phyloP scores from a whole-genome alignment of 2,888 invertebrate genomes.

The Netelia inedita region DNA sequence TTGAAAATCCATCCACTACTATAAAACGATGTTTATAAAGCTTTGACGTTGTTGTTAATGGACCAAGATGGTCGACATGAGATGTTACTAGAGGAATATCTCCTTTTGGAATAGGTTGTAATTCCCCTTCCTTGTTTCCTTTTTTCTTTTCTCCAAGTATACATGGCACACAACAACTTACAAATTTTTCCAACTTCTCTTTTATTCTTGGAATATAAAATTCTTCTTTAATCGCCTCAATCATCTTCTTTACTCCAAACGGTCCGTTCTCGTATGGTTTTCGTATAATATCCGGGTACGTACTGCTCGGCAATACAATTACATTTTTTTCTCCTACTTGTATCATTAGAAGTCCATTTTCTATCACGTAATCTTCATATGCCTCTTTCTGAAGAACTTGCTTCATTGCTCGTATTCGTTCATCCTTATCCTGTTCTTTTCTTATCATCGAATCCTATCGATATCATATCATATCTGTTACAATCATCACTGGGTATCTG shows the following conservation, averaged over 20 bases:
- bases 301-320: slow-evolving; percentile 38
- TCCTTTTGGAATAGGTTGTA: slow-evolving; percentile 76
- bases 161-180: slow-evolving; percentile 73
- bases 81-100: slow-evolving; percentile 75
- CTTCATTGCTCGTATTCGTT: slow-evolving; percentile 13
- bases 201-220: slow-evolving; percentile 66
- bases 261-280: slow-evolving; percentile 65
- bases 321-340: slow-evolving; percentile 27
- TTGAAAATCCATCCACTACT: slow-evolving; percentile 77
- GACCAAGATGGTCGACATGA: slow-evolving; percentile 80
- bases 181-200: slow-evolving; percentile 61
- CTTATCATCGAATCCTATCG: slow-evolving; percentile 41
- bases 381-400: slow-evolving; percentile 16
- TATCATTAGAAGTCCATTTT: slow-evolving; percentile 35
- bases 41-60: slow-evolving; percentile 76
- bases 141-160: slow-evolving; percentile 74
- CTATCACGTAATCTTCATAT: slow-evolving; percentile 38
- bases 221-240: slow-evolving; percentile 51
- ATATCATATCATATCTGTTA: slow-evolving; percentile 43
- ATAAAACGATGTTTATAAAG: slow-evolving; percentile 77
- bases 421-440: slow-evolving; percentile 61
- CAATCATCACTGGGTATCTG: slow-evolving; percentile 61
- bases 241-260: slow-evolving; percentile 62
- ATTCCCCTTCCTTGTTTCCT: slow-evolving; percentile 76
- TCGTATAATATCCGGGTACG: slow-evolving; percentile 41